Evolutionary conservation across 2,888 invertebrate species (phyloP).

Genomic region (Cyclophora albipunctata): DNA sequence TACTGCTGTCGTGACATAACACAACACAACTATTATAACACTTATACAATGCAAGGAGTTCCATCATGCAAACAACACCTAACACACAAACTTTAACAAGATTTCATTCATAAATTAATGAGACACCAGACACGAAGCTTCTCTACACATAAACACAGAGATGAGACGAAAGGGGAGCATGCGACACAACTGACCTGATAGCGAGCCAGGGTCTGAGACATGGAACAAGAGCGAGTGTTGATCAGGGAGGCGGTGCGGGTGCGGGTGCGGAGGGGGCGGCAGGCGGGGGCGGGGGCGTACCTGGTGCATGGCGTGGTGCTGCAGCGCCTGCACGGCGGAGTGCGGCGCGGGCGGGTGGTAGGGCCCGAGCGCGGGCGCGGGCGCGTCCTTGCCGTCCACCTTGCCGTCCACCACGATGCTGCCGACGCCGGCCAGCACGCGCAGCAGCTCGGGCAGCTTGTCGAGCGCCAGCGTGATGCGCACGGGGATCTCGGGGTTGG

Average conservation of each 20-base stretch:
- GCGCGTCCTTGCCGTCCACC: conserved; percentile 72
- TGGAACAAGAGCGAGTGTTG: conserved; percentile 36
- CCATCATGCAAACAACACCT: conserved; percentile 1
- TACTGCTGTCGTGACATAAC: too few relatives aligned
- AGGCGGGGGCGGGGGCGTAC: conserved; percentile 20
- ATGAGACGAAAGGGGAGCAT: too few relatives aligned
- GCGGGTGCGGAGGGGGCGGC: neutral
- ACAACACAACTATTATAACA: too few relatives aligned
- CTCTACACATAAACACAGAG: too few relatives aligned
- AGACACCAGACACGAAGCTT: too few relatives aligned
- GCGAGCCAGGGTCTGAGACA: conserved; percentile 62
- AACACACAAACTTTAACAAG: too few relatives aligned
- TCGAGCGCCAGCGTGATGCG: conserved; percentile 86
- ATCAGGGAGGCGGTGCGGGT: neutral
- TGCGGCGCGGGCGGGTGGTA: conserved; percentile 45
- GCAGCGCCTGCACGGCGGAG: conserved; percentile 55
- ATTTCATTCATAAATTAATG: too few relatives aligned
- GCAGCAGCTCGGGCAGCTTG: conserved; percentile 86
- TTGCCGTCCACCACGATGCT: conserved; percentile 89
- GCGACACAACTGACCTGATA: conserved; percentile 53
- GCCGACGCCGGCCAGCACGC: conserved; percentile 85
- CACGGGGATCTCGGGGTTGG: conserved; percentile 92
- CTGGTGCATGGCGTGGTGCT: conserved; percentile 67
- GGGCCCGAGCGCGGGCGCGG: conserved; percentile 33
- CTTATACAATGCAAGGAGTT: too few relatives aligned